These are phyloP conservation scores for Penaeus vannamei DNA, from an alignment of 1,140 invertebrate genomes.

Conservation along the genomic window DNA sequence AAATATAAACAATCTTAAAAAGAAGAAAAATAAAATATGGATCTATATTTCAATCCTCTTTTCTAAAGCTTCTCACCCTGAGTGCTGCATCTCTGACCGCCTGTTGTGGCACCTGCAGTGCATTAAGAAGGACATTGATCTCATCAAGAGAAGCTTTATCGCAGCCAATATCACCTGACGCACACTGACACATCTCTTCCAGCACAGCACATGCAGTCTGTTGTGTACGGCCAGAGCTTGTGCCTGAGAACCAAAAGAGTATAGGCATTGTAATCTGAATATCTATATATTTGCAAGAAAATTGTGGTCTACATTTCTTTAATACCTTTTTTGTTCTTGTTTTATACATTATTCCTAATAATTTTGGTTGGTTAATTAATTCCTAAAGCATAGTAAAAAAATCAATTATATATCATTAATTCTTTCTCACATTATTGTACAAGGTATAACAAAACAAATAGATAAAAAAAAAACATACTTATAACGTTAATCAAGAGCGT, in stretches of 20 bases:
- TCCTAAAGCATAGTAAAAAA: no score
- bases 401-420: no score
- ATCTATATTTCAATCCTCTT: background rate
- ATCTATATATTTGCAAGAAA: no score
- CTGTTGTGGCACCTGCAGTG: slow-evolving; percentile 80
- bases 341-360: no score
- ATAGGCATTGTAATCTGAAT: background rate
- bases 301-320: no score
- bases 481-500: slow-evolving; percentile 85
- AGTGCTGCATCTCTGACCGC: slow-evolving; percentile 87
- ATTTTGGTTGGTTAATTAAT: no score
- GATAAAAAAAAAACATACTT: slow-evolving; percentile 72
- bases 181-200: slow-evolving; percentile 82
- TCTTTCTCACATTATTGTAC: no score
- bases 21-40: no score
- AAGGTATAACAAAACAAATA: no score
- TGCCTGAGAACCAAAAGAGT: slow-evolving; percentile 71
- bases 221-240: slow-evolving; percentile 80
- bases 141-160: slow-evolving; percentile 80
- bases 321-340: no score
- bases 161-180: slow-evolving; percentile 78
- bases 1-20: no score
- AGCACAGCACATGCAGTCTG: slow-evolving; percentile 83
- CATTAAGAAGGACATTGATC: slow-evolving; percentile 82
- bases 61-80: slow-evolving; percentile 76